A percentile compares a stretch with the other conserved stretches of the same genome.
Evolutionary conservation across 2,113 vertebrate species (phyloP).

Genomic region (Gracilinanus agilis): DNA sequence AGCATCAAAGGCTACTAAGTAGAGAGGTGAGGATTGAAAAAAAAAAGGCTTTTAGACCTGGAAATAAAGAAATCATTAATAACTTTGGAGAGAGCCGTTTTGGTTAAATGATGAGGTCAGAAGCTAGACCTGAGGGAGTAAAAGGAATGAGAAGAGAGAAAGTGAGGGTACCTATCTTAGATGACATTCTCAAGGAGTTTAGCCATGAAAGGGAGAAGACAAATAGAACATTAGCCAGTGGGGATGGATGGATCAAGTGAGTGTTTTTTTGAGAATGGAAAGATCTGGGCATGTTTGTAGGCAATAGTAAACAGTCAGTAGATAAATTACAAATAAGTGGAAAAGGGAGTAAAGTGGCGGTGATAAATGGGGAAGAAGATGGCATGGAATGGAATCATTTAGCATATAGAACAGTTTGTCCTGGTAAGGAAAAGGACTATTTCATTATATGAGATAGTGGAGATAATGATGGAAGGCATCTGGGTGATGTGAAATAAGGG

Average conservation of each 20-base stretch:
- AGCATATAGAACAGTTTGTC: neutral
- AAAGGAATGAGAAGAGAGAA: neutral
- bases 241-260: neutral
- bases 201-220: neutral
- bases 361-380: neutral
- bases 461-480: neutral
- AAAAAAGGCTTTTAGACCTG: neutral
- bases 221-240: neutral
- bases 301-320: neutral
- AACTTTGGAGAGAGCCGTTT: neutral
- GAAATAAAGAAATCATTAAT: neutral
- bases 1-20: neutral
- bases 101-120: neutral
- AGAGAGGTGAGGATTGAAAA: neutral
- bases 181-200: neutral
- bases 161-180: neutral
- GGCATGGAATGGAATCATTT: neutral
- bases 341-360: neutral
- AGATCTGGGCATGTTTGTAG: neutral
- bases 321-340: neutral
- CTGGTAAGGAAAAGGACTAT: neutral
- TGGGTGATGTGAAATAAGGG: neutral
- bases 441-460: neutral
- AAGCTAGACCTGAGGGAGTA: neutral
- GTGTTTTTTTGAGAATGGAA: neutral